Percentiles rank a stretch among this genome's conserved stretches.
These are phyloP conservation scores for Cyprinodon variegatus DNA, from an alignment of 2,113 vertebrate species.

Conservation along the genomic window DNA sequence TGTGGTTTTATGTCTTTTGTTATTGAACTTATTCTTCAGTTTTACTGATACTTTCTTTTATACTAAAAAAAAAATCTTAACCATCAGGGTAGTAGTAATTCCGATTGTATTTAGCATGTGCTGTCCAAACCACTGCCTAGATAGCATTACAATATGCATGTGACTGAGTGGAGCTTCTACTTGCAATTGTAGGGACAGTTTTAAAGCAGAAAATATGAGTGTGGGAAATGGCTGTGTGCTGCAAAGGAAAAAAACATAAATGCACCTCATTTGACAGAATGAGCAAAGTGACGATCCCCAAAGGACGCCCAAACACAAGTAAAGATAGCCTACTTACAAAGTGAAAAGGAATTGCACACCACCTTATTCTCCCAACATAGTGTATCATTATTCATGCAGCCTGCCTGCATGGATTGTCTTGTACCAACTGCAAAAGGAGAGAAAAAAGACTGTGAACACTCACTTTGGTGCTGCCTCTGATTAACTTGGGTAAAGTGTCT, in stretches of 20 bases:
- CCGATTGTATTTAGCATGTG: constrained; percentile 48
- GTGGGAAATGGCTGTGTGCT: constrained; percentile 55
- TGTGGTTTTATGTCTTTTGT: neutral
- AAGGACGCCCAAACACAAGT: constrained; percentile 44
- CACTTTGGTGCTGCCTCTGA: constrained; percentile 3
- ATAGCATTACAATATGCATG: constrained; percentile 7
- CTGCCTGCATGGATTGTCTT: constrained; percentile 29
- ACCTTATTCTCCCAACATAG: constrained; percentile 28
- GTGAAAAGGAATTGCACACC: constrained; percentile 38
- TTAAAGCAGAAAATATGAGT: constrained; percentile 67
- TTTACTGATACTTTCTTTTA: constrained; percentile 1
- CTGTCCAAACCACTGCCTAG: constrained; percentile 46
- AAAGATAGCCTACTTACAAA: constrained; percentile 52
- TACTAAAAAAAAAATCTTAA: constrained; percentile 25
- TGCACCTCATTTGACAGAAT: constrained; percentile 53
- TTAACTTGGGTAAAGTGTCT: constrained; percentile 8
- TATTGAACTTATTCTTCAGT: constrained; percentile 9
- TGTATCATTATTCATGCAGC: constrained; percentile 35
- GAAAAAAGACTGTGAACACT: neutral
- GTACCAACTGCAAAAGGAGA: constrained; percentile 11
- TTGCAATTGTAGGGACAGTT: constrained; percentile 54
- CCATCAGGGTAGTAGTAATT: constrained; percentile 53
- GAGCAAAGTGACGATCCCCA: constrained; percentile 51
- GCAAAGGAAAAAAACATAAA: constrained; percentile 66
- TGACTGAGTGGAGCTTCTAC: constrained; percentile 31